Base-by-base conservation (phyloP, 37 sponge, comb jelly and placozoan species). In the Corticium candelabrum region DNA sequence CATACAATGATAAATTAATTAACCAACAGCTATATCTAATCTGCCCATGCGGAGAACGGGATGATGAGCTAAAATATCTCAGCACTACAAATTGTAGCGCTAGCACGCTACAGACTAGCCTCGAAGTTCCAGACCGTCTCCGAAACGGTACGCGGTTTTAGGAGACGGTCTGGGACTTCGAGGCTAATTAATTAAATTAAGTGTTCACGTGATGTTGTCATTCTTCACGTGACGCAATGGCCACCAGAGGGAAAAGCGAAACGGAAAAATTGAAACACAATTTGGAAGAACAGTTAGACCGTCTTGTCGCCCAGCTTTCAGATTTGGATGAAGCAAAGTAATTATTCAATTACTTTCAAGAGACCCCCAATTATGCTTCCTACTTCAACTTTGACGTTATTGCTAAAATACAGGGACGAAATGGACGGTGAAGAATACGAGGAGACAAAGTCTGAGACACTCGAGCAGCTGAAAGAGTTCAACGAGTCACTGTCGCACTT, bases 401-500 rank as follows among this genome's bases (percentile, higher is more conserved):
- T 31, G 34, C 39, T 40, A 5, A 30, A 3, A 5, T 41, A 30
- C 70, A 93, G 94, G 57, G 97, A 90, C 7, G 97, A 96, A 40
- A 34, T 96, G 74, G 99, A 94, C 29, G 77, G 69, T 31, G 91
- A 90, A 3, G 99, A 97, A 76, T 97, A 94, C 78, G 94, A 91
- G 39, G 94, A 89, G 85, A 91, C 91, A 7, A 84, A 85, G 76
- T 35, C 83, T 43, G 99, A 97, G 68, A 97, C 99, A 0, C 31
- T 94, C 39, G 99, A 94, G 39, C 94, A 97, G 81, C 79, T 97
- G 41, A 91, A 87, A 74, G 94, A 97, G 74, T 97, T 97, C 79
- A 87, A 87, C 40, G 88, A 86, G 37, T 94, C 92, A 68, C 88
- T 97, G 1, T 75, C 75, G 29, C 86, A 87, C 68, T 86, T 94